These are phyloP conservation scores for Oreochromis mossambicus DNA, from an alignment of 2,797 vertebrate genomes.

Conservation along the genomic window DNA sequence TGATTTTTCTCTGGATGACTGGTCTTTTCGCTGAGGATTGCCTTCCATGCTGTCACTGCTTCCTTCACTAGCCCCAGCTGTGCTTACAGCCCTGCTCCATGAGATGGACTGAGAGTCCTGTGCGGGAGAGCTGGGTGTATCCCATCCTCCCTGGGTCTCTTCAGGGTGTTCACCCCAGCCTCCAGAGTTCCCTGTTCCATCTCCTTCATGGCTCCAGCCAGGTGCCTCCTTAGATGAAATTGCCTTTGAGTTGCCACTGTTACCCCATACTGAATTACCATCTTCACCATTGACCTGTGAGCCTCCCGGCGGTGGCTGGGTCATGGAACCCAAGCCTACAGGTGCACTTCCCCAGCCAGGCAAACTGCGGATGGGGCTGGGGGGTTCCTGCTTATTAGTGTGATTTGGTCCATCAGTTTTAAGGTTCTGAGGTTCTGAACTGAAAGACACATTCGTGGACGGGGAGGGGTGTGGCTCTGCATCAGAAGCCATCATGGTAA, in stretches of 20 bases:
- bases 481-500: conserved; percentile 84
- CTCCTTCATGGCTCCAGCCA: conserved; percentile 81
- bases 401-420: conserved; percentile 99
- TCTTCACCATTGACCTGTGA: conserved; percentile 89
- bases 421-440: conserved; percentile 98
- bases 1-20: conserved; percentile 81
- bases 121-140: conserved; percentile 69
- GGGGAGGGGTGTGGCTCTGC: conserved; percentile 86
- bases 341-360: conserved; percentile 84
- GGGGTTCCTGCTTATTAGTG: conserved; percentile 82
- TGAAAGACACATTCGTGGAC: conserved; percentile 95
- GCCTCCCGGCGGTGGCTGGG: conserved; percentile 86
- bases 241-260: conserved; percentile 84
- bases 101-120: conserved; percentile 79
- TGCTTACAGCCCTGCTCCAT: conserved; percentile 82
- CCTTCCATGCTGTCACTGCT: conserved; percentile 83
- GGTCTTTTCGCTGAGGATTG: conserved; percentile 69
- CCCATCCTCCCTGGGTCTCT: conserved; percentile 76
- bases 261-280: conserved; percentile 84
- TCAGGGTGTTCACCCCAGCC: conserved; percentile 87
- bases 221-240: conserved; percentile 86
- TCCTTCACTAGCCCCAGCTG: conserved; percentile 85
- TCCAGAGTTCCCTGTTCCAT: conserved; percentile 76
- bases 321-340: conserved; percentile 79
- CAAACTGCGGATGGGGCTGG: conserved; percentile 84